Base-by-base conservation (phyloP, 1,140 invertebrate species). In the Battus philenor region DNA sequence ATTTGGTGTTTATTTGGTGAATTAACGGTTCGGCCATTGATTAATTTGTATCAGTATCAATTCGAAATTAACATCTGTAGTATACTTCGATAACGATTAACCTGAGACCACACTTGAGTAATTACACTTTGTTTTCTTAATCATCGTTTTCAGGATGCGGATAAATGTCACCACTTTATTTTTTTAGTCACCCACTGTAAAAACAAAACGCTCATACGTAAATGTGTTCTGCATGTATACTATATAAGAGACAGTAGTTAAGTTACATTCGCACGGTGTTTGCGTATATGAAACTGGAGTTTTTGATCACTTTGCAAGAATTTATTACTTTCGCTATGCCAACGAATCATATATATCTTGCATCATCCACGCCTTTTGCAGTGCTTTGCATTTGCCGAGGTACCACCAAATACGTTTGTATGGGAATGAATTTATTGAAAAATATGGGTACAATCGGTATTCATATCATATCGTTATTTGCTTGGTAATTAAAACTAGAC, bases 361-460 rank as follows among this genome's bases (percentile, higher is more conserved):
- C 75, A 79, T 77, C 58, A 73, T 69, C 66, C 72, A 73, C 77
- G 77, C 80, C 74, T 80, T 70, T 71, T 74, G 74, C 73, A 79
- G 73, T 66, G 80, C 80, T 84, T 84, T 75, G 80, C 78, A 81
- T 82, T 79, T 72, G 68, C 77, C 72, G 59, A 75, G 44, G 62
- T 56, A 70, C 59, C 60, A 68, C 55, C 50, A 56, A 51, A 24
- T 58, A 52, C 54, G 57, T 66, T 64, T 73, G 44, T 50, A 49
- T 73, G 66, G 68, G 61, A 51, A 58, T 59, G 33, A 52, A 44
- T 32, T 34, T 11, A 41, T 27, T 11, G 29, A 39, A 39, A 41
- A 18, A 18, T 41, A 16, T 41, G 38, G 38, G 38, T 41, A 41
- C 38, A 17, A 30, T 41, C 15, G 38, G 15, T 27, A 41, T 41